Evolutionary conservation across 1,140 invertebrate species (phyloP), one percentile per base, ranked within the genome.

Genomic region (Trichogramma pretiosum): DNA sequence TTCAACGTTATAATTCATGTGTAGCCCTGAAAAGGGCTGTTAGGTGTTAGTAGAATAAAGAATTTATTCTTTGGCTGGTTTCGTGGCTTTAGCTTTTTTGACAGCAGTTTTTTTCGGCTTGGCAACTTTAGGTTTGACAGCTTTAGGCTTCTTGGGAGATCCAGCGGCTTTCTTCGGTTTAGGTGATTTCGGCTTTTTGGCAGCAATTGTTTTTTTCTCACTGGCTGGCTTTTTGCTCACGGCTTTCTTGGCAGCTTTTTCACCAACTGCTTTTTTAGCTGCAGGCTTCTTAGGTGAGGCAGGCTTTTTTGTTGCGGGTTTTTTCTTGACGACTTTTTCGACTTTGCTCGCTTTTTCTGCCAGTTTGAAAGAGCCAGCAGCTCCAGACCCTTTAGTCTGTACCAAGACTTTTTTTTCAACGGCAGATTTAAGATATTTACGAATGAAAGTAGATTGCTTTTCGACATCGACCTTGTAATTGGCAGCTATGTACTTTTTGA

Each of bases 381-480:
- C 78, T n/a, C 77, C 77, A 56, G 77, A 78, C n/a, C 78, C 77
- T 54, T 79, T 80, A 32, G 76, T 74, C 64, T 79, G 77, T 8
- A 78, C 68, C 23, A 81, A 54, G 4, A 64, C 60, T 22, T 77
- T 77, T 19, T 67, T 68, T 1, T 63, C 64, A 39, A 80, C 76
- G 24, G 77, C 76, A 44, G 61, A 60, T 58, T 77, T 78, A 49
- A 81, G 56, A 49, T 75, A 77, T 48, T 77, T 77, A 47, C 73
- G 76, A 52, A 78, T 79, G 67, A 77, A 79, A 11, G 74, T 74
- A 3, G 76, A 68, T 46, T 74, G 54, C 60, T 77, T 77, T 46
- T 77, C 74, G 22, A 70, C 68, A 62, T 79, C 77, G 17, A 78
- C 64, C 41, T 77, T 78, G 66, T 77, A 78, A 47, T 70, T 73